These are phyloP conservation scores for Trachymyrmex septentrionalis DNA, from an alignment of 1,140 invertebrate genomes.

Conservation along the genomic window DNA sequence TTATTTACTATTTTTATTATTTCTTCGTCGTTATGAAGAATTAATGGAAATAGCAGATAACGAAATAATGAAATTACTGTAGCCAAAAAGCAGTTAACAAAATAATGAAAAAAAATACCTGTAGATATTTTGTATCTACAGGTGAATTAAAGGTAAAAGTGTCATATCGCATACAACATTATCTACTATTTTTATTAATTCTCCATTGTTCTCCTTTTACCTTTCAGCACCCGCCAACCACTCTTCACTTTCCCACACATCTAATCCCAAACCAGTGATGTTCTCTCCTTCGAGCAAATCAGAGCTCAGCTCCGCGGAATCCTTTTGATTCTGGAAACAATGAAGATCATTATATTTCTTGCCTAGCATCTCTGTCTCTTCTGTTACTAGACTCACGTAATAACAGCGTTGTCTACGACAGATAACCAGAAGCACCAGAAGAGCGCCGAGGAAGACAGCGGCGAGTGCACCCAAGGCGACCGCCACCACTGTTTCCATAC, in stretches of 20 bases:
- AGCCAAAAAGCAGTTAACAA: too few relatives aligned
- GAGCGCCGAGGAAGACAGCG: slow-evolving; percentile 89
- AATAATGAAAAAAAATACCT: too few relatives aligned
- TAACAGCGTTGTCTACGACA: slow-evolving; percentile 87
- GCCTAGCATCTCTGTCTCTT: neutral
- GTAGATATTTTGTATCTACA: too few relatives aligned
- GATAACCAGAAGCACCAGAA: slow-evolving; percentile 90
- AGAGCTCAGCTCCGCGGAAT: slow-evolving; percentile 82
- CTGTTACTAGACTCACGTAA: slow-evolving; percentile 78
- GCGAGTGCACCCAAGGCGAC: slow-evolving; percentile 89
- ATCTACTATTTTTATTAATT: neutral
- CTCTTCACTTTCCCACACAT: slow-evolving; percentile 84
- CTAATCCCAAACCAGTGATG: slow-evolving; percentile 80
- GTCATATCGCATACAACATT: neutral
- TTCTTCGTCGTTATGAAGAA: neutral
- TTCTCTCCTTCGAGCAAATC: slow-evolving; percentile 83
- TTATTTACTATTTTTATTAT: neutral
- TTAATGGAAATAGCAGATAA: too few relatives aligned
- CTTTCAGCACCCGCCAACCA: slow-evolving; percentile 84
- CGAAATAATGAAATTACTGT: too few relatives aligned
- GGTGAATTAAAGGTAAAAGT: neutral
- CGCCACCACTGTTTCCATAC: slow-evolving; percentile 90
- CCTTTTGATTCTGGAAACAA: slow-evolving; percentile 81
- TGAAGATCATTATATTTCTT: neutral
- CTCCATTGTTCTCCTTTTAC: slow-evolving; percentile 64